Evolutionary conservation across 1,140 invertebrate genomes (phyloP).

Genomic region (Harpegnathos saltator): DNA sequence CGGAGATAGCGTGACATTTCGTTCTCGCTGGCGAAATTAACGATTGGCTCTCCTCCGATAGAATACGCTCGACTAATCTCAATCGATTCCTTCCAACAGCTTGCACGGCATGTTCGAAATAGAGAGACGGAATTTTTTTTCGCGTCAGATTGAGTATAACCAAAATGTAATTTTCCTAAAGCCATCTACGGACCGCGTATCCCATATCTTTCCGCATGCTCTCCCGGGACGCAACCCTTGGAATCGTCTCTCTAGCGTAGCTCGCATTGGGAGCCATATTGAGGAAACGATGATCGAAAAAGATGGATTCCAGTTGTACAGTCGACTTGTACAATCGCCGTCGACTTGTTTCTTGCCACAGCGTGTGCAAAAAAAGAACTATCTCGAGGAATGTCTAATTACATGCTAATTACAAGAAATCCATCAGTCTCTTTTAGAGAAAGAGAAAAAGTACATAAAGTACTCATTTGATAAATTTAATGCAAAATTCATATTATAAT

Average conservation of each 20-base stretch:
- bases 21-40: background rate
- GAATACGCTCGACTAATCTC: slow-evolving; percentile 38
- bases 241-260: slow-evolving; percentile 53
- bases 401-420: background rate
- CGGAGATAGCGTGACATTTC: no score
- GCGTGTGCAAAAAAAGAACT: background rate
- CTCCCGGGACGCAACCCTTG: slow-evolving; percentile 52
- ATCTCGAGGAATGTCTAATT: background rate
- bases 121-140: slow-evolving; percentile 65
- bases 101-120: slow-evolving; percentile 22
- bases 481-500: background rate
- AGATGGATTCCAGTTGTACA: slow-evolving; percentile 46
- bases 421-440: background rate
- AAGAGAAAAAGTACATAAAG: background rate
- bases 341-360: background rate
- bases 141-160: slow-evolving; percentile 67
- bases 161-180: slow-evolving; percentile 75
- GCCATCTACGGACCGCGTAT: slow-evolving; percentile 42
- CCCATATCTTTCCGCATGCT: slow-evolving; percentile 25
- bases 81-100: slow-evolving; percentile 24
- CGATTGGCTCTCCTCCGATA: background rate
- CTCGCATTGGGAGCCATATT: slow-evolving; percentile 32
- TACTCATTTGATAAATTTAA: background rate
- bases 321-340: background rate
- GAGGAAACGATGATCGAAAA: slow-evolving; percentile 36